Conservation (phyloP, 2,797 vertebrate species). For the Cryptoblepharus egeriae region DNA sequence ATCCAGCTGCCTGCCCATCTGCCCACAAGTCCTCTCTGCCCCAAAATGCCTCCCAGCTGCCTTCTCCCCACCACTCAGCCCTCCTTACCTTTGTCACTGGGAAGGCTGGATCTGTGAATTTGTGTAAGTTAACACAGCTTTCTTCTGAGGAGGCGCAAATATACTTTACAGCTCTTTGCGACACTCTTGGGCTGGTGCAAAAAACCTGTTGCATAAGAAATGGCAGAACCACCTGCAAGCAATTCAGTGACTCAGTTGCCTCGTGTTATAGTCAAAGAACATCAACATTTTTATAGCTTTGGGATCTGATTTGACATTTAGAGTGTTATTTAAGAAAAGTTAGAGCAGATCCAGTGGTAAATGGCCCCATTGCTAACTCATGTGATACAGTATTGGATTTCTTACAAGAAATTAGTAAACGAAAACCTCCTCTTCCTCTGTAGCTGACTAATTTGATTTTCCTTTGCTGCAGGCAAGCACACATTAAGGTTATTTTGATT, state of each 20-base stretch:
- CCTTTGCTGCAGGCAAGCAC: constrained; percentile 4
- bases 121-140: no score
- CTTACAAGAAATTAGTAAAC: constrained; percentile 37
- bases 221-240: background rate
- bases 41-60: no score
- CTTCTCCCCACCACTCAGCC: no score
- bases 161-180: no score
- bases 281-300: background rate
- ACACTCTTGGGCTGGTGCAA: no score
- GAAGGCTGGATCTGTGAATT: no score
- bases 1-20: no score
- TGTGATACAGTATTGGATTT: constrained; percentile 17
- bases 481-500: constrained; percentile 13
- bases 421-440: constrained; percentile 4
- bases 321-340: background rate
- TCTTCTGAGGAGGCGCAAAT: no score
- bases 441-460: background rate
- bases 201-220: no score
- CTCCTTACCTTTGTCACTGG: no score
- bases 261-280: background rate
- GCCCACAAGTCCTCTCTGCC: no score
- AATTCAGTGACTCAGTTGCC: background rate
- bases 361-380: background rate
- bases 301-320: constrained; percentile 6
- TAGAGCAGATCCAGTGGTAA: background rate